Evolutionary conservation across 2,888 invertebrate genomes (phyloP).

Genomic region (Zaprionus obscuricornis): DNA sequence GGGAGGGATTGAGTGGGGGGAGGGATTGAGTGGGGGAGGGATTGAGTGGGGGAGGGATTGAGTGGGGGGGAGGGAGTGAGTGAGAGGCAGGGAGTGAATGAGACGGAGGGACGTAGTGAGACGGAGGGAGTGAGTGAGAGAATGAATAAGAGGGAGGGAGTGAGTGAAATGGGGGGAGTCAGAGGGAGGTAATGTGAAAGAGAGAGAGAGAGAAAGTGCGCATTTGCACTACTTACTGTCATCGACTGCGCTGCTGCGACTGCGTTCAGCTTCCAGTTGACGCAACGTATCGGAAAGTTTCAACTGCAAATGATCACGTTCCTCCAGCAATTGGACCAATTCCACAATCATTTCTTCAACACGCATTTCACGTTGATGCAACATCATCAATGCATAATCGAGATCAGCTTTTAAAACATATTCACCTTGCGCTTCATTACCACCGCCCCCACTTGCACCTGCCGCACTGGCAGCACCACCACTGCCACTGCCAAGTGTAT

Average conservation of each 20-base stretch:
- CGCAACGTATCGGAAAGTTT: slow-evolving; percentile 92
- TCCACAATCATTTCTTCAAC: slow-evolving; percentile 94
- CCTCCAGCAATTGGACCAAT: slow-evolving; percentile 91
- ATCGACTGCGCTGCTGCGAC: slow-evolving; percentile 47
- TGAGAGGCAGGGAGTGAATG: too few species aligned
- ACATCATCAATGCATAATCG: slow-evolving; percentile 91
- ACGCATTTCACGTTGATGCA: slow-evolving; percentile 93
- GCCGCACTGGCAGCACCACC: slow-evolving; percentile 5
- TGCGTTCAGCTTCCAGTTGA: slow-evolving; percentile 87
- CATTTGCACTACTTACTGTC: slow-evolving; percentile 62
- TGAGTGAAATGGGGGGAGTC: too few species aligned
- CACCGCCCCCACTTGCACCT: slow-evolving; percentile 18
- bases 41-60: too few species aligned
- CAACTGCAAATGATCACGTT: slow-evolving; percentile 92
- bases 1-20: too few species aligned
- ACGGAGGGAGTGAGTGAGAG: too few species aligned
- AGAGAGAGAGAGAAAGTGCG: too few species aligned
- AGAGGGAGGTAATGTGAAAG: too few species aligned
- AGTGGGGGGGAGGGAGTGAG: too few species aligned
- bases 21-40: too few species aligned
- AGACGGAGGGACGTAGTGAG: too few species aligned
- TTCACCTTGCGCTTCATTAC: slow-evolving; percentile 43
- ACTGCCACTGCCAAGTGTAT: slow-evolving; percentile 55
- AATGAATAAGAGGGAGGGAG: too few species aligned
- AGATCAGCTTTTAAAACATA: slow-evolving; percentile 86